A percentile compares a stretch with the other conserved stretches of the same genome.
Evolutionary conservation across 1,140 invertebrate species (phyloP).

Genomic region (Heliconius congener): DNA sequence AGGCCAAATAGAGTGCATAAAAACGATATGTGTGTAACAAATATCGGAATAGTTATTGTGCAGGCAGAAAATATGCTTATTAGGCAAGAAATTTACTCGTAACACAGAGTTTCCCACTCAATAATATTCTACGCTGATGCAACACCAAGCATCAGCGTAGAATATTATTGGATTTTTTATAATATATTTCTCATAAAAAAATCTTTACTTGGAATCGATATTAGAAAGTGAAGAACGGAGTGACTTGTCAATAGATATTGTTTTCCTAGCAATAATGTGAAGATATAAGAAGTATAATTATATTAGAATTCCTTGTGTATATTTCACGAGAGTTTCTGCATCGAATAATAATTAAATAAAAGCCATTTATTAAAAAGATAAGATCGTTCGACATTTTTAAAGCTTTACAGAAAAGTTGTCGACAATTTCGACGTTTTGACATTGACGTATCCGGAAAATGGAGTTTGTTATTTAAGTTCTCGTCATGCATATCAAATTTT

Average conservation of each 20-base stretch:
- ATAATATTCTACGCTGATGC: no score
- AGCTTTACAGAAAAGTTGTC: neutral
- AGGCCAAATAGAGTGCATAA: no score
- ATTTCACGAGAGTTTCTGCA: neutral
- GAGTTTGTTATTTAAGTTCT: neutral
- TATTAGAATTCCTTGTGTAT: neutral
- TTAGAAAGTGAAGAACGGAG: neutral
- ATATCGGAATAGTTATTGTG: no score
- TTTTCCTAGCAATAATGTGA: neutral
- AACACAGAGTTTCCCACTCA: no score
- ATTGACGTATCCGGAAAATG: neutral
- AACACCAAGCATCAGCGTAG: no score
- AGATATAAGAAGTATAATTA: neutral
- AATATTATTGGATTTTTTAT: no score
- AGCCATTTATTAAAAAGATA: neutral
- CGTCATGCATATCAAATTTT: neutral
- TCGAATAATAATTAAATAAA: neutral
- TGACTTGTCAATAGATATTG: neutral
- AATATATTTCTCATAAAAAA: no score
- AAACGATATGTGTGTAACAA: no score
- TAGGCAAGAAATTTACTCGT: no score
- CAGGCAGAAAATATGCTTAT: no score
- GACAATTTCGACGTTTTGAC: neutral
- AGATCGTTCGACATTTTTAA: neutral
- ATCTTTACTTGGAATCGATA: neutral